Evolutionary conservation across 2,797 vertebrate genomes (phyloP).

Genomic region (Myotis planiceps): DNA sequence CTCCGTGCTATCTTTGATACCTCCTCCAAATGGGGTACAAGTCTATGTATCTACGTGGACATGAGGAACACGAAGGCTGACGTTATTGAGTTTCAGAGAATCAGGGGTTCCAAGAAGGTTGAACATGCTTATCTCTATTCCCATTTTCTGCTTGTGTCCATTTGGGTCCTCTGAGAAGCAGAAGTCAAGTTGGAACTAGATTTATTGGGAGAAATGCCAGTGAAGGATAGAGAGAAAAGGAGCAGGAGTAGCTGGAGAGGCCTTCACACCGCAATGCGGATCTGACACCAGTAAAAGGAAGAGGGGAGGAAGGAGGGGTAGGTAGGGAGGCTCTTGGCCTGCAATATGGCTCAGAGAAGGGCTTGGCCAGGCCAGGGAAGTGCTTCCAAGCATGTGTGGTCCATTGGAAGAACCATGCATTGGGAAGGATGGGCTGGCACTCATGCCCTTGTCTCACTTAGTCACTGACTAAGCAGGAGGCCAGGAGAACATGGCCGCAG

Average conservation of each 20-base stretch:
- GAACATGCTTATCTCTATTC: background rate
- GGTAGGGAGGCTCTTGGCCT: background rate
- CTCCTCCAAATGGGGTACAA: background rate
- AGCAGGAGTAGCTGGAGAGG: background rate
- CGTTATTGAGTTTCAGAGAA: background rate
- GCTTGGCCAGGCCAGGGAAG: background rate
- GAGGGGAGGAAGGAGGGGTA: background rate
- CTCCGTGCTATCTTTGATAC: background rate
- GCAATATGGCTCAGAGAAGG: background rate
- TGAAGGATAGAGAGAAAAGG: background rate
- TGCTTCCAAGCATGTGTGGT: accelerated
- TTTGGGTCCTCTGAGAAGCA: background rate
- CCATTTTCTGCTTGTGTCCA: background rate
- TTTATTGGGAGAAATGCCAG: background rate
- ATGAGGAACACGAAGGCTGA: background rate
- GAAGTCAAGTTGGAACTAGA: background rate
- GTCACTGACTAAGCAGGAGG: background rate
- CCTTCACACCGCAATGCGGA: accelerated
- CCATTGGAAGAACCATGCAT: background rate
- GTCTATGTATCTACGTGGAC: background rate
- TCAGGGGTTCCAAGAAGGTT: background rate
- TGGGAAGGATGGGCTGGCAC: too few relatives aligned
- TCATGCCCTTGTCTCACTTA: background rate
- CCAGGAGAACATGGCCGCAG: background rate
- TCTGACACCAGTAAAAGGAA: background rate